A percentile compares a stretch with the other conserved stretches of the same genome.
Conservation (phyloP, 2,797 vertebrate species). For the Synanceia verrucosa region DNA sequence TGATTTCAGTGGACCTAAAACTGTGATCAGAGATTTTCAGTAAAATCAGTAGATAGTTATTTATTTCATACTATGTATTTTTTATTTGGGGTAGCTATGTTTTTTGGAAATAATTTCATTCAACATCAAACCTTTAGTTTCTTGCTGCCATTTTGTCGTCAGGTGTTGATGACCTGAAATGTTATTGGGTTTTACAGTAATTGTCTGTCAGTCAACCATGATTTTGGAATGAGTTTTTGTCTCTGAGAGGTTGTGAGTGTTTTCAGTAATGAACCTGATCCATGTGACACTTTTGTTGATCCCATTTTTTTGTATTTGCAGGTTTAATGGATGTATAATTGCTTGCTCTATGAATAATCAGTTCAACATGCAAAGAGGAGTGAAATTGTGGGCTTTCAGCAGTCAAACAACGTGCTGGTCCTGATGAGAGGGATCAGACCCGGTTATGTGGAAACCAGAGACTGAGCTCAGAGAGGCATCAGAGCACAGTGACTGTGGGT, state of each 20-base stretch:
- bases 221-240: constrained; percentile 18
- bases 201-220: constrained; percentile 21
- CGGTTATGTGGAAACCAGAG: constrained; percentile 54
- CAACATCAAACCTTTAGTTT: not conserved
- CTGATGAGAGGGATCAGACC: constrained; percentile 57
- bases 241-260: constrained; percentile 20
- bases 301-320: constrained; percentile 58
- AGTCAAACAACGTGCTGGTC: constrained; percentile 49
- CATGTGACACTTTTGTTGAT: constrained; percentile 46
- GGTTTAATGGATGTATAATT: constrained; percentile 75
- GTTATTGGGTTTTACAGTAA: constrained; percentile 9
- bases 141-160: constrained; percentile 4
- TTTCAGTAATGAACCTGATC: constrained; percentile 55
- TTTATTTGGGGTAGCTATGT: not conserved
- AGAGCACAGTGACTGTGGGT: constrained; percentile 1
- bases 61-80: not conserved
- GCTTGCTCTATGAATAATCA: constrained; percentile 71
- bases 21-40: not conserved
- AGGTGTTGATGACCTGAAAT: not conserved
- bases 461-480: constrained; percentile 26
- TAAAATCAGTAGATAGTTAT: not conserved
- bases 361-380: constrained; percentile 60
- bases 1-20: not conserved
- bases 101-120: not conserved
- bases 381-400: constrained; percentile 71